Conservation (phyloP, 2,888 invertebrate species). For the Meghimatium bilineatum region DNA sequence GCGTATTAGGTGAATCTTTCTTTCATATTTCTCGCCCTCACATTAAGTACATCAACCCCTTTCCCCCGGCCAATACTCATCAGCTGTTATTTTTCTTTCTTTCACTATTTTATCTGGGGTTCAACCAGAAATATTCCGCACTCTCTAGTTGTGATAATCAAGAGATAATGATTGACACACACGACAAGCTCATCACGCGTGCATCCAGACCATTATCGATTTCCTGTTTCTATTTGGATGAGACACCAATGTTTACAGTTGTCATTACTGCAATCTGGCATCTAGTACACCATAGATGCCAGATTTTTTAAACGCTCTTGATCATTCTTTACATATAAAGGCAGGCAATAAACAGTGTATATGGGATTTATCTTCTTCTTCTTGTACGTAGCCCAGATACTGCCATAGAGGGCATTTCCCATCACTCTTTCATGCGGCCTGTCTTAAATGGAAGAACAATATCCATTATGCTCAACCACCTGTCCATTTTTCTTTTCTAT, state of each 20-base stretch:
- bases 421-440: too few species aligned
- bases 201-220: conserved; percentile 7
- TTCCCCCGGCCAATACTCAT: background rate
- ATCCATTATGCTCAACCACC: too few species aligned
- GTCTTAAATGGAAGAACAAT: too few species aligned
- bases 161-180: conserved; percentile 1
- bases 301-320: too few species aligned
- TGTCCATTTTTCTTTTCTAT: too few species aligned
- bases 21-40: background rate
- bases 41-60: background rate
- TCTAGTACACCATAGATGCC: background rate
- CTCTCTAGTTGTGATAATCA: background rate
- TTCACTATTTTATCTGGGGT: background rate
- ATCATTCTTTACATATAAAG: too few species aligned
- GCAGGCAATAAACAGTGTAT: too few species aligned
- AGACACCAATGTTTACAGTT: background rate
- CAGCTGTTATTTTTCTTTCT: background rate
- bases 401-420: too few species aligned
- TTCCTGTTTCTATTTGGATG: background rate
- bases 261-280: background rate
- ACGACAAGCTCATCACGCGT: conserved; percentile 5
- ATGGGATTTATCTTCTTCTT: too few species aligned
- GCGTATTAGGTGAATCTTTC: background rate
- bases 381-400: too few species aligned
- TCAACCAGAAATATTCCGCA: background rate